Evolutionary conservation across 1,140 invertebrate genomes (phyloP), one percentile per base, ranked within the genome.

Genomic region (Atta cephalotes): DNA sequence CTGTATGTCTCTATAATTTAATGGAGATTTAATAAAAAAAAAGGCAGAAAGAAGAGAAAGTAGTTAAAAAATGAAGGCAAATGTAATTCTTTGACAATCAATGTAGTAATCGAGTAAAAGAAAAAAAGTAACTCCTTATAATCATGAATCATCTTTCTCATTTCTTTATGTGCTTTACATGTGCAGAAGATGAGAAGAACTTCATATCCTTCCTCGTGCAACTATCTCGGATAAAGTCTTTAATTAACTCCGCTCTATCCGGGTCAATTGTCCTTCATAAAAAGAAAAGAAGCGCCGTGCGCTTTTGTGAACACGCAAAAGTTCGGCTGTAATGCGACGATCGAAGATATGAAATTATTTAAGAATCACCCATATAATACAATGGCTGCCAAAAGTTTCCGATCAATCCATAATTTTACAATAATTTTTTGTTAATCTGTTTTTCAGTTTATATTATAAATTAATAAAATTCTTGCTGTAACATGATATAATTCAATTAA

Each of bases 191-290:
- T 1, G 77, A 71, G 53, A 58, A 80, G 71, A 25, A 35, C 56
- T 80, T 79, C 9, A 18, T 60, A 53, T 21, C 16, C 25, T 68
- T 49, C 14, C 53, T 81, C 65, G 18, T 79, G 18, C 21, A 86
- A 70, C 39, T 58, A 71, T 62, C 56, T 72, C 60, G 86, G 72
- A 71, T 77, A 74, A 60, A 56, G 81, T 78, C 89, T 91, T 91
- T 91, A 90, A 91, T 91, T 91, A 91, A 90, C 89, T 90, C 71
- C 80, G 85, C 65, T 84, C 58, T 66, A 79, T 87, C 66, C 58
- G 58, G 76, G 77, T 90, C 87, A 91, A 91, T 91, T 90, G 89
- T 63, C 39, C 31, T 25, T 35, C 62, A 65, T 49, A 62, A 76
- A 66, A 53, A 35, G 56, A 25, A 72, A 51, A 77, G 45, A 85